phyloP scores from a whole-genome alignment of 2,888 invertebrate species.

The Sarcophaga rosellei region DNA sequence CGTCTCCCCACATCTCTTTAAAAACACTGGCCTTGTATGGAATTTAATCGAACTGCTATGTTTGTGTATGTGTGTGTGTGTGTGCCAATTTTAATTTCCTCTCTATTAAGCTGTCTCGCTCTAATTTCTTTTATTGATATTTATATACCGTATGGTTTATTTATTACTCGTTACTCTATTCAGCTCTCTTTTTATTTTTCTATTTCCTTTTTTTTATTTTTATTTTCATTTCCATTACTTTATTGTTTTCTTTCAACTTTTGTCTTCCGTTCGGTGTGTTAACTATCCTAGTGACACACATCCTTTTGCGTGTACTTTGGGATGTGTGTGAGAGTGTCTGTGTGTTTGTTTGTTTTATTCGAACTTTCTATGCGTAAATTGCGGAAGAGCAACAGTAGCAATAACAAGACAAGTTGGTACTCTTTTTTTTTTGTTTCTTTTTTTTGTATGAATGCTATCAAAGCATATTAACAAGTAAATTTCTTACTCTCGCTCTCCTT shows the following conservation, averaged over 20 bases:
- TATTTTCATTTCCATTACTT: not conserved
- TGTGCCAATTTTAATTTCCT: not conserved
- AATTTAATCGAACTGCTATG: not conserved
- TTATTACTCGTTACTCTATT: not conserved
- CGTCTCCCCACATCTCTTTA: too few relatives aligned
- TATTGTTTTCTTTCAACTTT: not conserved
- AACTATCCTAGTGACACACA: slow-evolving; percentile 67
- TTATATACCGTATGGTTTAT: not conserved
- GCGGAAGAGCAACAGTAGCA: slow-evolving; percentile 9
- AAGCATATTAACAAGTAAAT: slow-evolving; percentile 60
- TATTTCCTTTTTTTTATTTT: slow-evolving; percentile 58
- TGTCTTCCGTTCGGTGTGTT: slow-evolving; percentile 49
- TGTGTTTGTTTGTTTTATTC: not conserved
- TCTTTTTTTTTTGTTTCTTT: not conserved
- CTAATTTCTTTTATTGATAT: not conserved
- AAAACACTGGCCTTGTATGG: too few relatives aligned
- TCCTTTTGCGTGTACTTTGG: slow-evolving; percentile 52
- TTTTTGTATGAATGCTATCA: slow-evolving; percentile 20
- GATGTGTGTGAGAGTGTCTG: not conserved
- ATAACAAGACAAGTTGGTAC: slow-evolving; percentile 11
- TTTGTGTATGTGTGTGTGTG: not conserved
- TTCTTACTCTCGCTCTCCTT: not conserved
- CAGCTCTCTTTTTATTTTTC: not conserved
- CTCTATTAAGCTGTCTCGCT: not conserved
- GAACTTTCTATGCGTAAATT: slow-evolving; percentile 57